Evolutionary conservation across 2,888 invertebrate species (phyloP), one percentile per base, ranked within the genome.

Genomic region (Gymnocheta viridis): DNA sequence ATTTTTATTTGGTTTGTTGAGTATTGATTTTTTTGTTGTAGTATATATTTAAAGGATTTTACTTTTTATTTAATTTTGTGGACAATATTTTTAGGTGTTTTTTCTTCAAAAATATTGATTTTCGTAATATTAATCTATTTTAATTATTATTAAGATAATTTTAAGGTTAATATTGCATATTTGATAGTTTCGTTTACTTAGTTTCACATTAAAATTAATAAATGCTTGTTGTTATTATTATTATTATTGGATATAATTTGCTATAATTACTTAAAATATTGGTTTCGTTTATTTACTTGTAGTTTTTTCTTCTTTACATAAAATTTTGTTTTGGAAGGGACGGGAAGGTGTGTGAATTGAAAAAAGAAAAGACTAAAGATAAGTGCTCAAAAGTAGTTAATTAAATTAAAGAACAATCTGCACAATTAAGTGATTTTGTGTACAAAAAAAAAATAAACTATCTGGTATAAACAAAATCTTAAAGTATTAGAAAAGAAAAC

Each of bases 1-100:
- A 74, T 60, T 78, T 81, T 81, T 49, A 38, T 47, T 84, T 69
- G 84, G 81, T 84, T 84, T 73, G 81, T 77, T 78, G 69, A 81
- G 73, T 69, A 84, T 84, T 77, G 84, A 78, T 84, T 78, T 84
- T 78, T 82, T 80, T 58, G 0, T 66, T 60, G 0, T 67, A 62
- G 22, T 67, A 76, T 78, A 78, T 81, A 70, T 84, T 78, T 72
- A 69, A 35, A 51, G 54, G 73, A 73, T 72, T 76, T 74, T 81
- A 80, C 29, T 72, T 29, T 80, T 54, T 69, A 66, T 47, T 56
- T 27, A 51, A 44, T 54, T 76, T 17, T 1, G 19, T 29, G 44
- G 54, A 73, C 44, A 82, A 62, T 69, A 64, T 41, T 56, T 70
- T 70, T 35, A 64, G 17, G n/a, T 64, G 27, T 58, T 70, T 62